Base-by-base conservation (phyloP, 2,797 vertebrate species). In the Tangara arthus region DNA sequence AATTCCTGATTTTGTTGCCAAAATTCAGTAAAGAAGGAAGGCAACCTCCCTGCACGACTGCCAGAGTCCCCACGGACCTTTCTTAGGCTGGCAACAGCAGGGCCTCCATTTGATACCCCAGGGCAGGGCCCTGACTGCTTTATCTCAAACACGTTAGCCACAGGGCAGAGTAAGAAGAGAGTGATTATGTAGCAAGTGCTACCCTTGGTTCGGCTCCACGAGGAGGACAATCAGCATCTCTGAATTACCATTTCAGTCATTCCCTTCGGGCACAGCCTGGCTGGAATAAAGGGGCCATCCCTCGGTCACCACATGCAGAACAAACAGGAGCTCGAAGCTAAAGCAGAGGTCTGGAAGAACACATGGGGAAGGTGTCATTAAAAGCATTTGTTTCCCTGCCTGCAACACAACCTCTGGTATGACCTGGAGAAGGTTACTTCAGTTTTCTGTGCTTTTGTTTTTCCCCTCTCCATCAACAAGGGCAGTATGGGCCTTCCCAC, bases 271-370 rank as follows among this genome's bases (percentile, higher is more conserved):
- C 59, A 34, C 46, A 82, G 77, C 68, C 30, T 46, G 60, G 3
- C 63, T 55, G 71, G 46, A 75, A 55, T 27, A 41, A 79, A 86
- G 47, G 52, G 39, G 49, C 35, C 9, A 2, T 63, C 52, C 50
- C 59, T 73, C 0, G 0, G 41, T 82, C 47, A 28, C 9, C 30
- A 4, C 3, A 1, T 4, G 23, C 41, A 26, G 53, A 41, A 57
- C 35, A 39, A 90, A 49, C 16, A 34, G 15, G 28, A 59, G 37
- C 16, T 86, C 46, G 5, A 15, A 39, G 50, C 24, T 64, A 37
- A 50, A 41, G 60, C 21, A 22, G 35, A 73, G 20, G 11, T 37
- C 79, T 77, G 80, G 17, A 63, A 68, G 34, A 50, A 78, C 46
- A 49, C 8, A 5, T 1, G 18, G 50, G 2, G 19, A 64, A 78